phyloP scores from a whole-genome alignment of 1,140 invertebrate species.

The Ceratoteleas bidentatus region DNA sequence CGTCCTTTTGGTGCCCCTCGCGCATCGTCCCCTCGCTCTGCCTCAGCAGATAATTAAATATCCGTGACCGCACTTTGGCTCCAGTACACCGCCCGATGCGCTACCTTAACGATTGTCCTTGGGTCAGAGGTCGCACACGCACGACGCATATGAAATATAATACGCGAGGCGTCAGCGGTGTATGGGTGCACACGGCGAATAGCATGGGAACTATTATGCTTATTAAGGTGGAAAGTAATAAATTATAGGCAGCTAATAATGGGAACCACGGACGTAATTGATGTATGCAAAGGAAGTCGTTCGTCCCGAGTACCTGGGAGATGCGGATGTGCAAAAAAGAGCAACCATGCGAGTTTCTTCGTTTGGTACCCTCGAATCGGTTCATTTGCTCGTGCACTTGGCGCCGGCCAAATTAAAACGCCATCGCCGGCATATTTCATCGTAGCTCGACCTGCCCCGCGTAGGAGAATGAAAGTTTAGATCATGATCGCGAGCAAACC shows the following conservation, averaged over 20 bases:
- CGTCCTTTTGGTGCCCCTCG: constrained; percentile 24
- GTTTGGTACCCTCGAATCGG: constrained; percentile 24
- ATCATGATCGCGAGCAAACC: no score
- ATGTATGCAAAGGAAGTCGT: constrained; percentile 79
- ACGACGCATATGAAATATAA: constrained; percentile 71
- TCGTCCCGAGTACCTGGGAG: constrained; percentile 66
- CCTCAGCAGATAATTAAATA: constrained; percentile 79
- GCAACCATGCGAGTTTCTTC: constrained; percentile 57
- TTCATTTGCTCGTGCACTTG: constrained; percentile 1
- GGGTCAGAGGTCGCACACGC: constrained; percentile 76
- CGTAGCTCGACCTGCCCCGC: no score
- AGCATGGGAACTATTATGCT: constrained; percentile 80
- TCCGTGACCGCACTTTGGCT: constrained; percentile 70
- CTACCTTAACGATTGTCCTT: constrained; percentile 81
- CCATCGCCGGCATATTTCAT: background rate
- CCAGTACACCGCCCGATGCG: constrained; percentile 67
- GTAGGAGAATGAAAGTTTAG: no score
- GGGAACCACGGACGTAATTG: constrained; percentile 77
- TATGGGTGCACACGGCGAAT: constrained; percentile 66
- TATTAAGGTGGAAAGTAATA: constrained; percentile 82
- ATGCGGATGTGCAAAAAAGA: constrained; percentile 64
- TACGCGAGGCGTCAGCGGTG: constrained; percentile 55
- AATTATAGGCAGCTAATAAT: constrained; percentile 80
- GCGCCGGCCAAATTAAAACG: constrained; percentile 21
- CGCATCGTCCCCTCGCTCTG: constrained; percentile 27